These are phyloP conservation scores for Cygnus olor DNA, from an alignment of 2,797 vertebrate species.

Conservation along the genomic window DNA sequence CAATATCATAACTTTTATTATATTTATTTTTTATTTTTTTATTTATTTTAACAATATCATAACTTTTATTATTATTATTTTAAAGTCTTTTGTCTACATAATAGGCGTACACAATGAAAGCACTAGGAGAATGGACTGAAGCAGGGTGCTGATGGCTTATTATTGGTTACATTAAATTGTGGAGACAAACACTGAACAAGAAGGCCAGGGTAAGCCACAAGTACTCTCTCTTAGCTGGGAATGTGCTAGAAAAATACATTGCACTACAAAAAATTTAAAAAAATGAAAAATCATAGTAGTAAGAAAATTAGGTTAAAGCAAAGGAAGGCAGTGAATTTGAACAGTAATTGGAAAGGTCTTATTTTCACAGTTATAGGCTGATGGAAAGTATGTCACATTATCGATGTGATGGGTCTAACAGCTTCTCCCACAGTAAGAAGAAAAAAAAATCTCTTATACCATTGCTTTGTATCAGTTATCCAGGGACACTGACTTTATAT, in stretches of 20 bases:
- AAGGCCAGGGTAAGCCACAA: background rate
- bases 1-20: background rate
- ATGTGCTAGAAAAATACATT: background rate
- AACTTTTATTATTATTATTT: background rate
- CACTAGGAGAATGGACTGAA: background rate
- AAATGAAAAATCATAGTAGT: background rate
- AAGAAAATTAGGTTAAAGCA: slow-evolving; percentile 2
- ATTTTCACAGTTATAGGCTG: background rate
- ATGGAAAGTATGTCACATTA: background rate
- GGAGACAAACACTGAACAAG: background rate
- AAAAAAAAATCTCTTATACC: background rate
- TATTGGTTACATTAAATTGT: background rate
- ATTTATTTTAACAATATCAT: background rate
- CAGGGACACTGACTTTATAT: background rate
- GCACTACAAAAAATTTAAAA: background rate
- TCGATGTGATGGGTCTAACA: background rate
- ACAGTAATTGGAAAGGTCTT: slow-evolving; percentile 10
- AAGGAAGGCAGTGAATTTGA: background rate
- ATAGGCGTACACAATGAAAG: background rate
- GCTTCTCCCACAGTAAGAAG: background rate
- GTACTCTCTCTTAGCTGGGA: background rate
- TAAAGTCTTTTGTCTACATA: background rate
- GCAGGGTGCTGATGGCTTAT: background rate
- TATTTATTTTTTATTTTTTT: no score
- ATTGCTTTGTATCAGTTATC: background rate